phyloP scores from a whole-genome alignment of 2,888 invertebrate genomes.

The Carcina quercana region DNA sequence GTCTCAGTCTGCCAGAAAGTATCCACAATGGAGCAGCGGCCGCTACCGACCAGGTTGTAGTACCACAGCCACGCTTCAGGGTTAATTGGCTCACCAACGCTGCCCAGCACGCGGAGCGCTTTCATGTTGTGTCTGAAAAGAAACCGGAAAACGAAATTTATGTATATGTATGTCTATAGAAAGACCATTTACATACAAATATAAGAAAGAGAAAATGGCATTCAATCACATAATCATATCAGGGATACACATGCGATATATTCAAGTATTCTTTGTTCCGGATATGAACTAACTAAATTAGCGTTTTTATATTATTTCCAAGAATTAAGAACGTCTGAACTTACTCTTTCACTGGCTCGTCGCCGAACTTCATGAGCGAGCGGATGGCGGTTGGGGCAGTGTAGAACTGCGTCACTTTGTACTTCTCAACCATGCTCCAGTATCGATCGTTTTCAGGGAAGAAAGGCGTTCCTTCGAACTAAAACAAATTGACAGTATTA shows the following conservation, averaged over 20 bases:
- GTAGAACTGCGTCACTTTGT: constrained; percentile 96
- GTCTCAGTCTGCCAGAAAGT: constrained; percentile 99
- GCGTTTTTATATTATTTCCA: no score
- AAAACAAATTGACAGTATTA: no score
- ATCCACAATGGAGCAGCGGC: constrained; percentile 93
- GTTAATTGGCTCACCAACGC: constrained; percentile 99
- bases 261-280: no score
- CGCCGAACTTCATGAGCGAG: constrained; percentile 96
- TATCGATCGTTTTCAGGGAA: constrained; percentile 94
- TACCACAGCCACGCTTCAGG: constrained; percentile 99
- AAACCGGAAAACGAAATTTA: constrained; percentile 18
- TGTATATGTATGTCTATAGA: no score
- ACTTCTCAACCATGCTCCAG: constrained; percentile 95
- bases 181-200: no score
- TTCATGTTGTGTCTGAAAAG: constrained; percentile 79
- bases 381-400: constrained; percentile 99
- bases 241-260: no score
- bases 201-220: no score
- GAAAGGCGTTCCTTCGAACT: constrained; percentile 98
- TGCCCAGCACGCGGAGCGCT: constrained; percentile 88
- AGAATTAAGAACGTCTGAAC: no score
- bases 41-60: constrained; percentile 86
- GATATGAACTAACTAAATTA: no score
- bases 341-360: constrained; percentile 85
- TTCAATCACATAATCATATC: no score